Percentiles rank a stretch among this genome's conserved stretches.
Evolutionary conservation across 2,113 vertebrate species (phyloP).

Genomic region (Cacatua alba): DNA sequence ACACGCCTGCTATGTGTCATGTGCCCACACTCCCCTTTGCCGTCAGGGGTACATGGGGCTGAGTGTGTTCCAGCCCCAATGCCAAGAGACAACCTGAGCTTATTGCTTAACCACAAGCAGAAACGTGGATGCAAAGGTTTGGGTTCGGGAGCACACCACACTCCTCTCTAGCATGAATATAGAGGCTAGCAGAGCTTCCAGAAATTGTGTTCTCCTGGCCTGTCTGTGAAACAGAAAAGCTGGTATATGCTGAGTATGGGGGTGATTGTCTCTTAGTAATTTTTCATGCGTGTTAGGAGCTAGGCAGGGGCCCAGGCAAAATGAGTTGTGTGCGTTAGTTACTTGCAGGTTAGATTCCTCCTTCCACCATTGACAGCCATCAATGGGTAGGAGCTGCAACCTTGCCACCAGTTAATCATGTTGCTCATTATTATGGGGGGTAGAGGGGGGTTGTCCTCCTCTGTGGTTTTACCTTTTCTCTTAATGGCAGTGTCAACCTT

Average conservation of each 20-base stretch:
- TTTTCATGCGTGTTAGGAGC: not conserved
- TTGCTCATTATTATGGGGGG: not conserved
- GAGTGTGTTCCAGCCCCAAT: accelerated
- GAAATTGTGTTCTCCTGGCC: not conserved
- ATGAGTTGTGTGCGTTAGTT: not conserved
- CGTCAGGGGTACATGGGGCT: accelerated
- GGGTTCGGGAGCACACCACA: accelerated
- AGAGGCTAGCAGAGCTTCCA: not conserved
- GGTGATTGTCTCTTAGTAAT: not conserved
- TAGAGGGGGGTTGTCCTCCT: not conserved
- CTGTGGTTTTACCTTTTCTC: slow-evolving; percentile 14
- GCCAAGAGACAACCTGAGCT: not conserved
- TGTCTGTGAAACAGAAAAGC: not conserved
- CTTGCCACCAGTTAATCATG: not conserved
- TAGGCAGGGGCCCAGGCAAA: not conserved
- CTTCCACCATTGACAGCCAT: not conserved
- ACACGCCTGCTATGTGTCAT: accelerated
- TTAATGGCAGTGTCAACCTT: slow-evolving; percentile 49
- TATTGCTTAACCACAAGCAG: not conserved
- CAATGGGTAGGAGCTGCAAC: not conserved
- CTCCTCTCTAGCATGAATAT: not conserved
- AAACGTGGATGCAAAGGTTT: not conserved
- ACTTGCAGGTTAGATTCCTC: not conserved
- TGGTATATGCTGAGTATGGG: not conserved
- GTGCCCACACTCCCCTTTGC: not conserved